Evolutionary conservation across 2,888 invertebrate species (phyloP), one percentile per base, ranked within the genome.

Genomic region (Nemoura dubitans): DNA sequence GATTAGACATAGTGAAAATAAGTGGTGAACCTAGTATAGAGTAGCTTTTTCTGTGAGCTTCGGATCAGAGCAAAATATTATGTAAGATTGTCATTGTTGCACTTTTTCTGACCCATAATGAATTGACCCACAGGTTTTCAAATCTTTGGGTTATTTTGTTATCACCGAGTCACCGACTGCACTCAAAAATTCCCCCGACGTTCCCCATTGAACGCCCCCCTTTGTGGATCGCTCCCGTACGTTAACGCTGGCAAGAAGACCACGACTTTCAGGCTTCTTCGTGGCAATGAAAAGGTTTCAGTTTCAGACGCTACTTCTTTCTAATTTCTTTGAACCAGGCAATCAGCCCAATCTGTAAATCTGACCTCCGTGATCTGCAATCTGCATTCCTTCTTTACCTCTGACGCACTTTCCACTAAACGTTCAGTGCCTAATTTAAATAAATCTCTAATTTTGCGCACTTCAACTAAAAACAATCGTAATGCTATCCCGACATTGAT

Each of bases 361-460:
- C 59, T 59, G 59, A 59, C 59, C 59, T 59, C 59, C 10, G 5
- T 59, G 59, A 59, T 59, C 59, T 59, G 59, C 10, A 59, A 1
- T 59, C 59, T 21, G 59, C 59, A 59, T 59, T 59, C 59, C 59
- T 59, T 2, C 59, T 21, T 21, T 10, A 59, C 10, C 5, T 10
- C 36, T 59, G 59, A 59, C 59, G 59, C 59, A 59, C 59, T 59
- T 59, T 59, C 59, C 16, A 59, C 59, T 59, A 59, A 59, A 59
- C 59, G 59, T 10, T 36, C 36, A 36, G 36, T 36, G n/a, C n/a
- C n/a, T n/a, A 21, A 59, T 59, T 21, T 14, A 59, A 59, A 59
- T 59, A 21, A 59, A 59, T 59, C 59, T 7, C 16, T 14, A 59
- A 59, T 59, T 59, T 59, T 21, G 59, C 59, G 10, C 59, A 21